Percentiles rank a stretch among this genome's conserved stretches.
These are phyloP conservation scores for Brienomyrus longianalis DNA, from an alignment of 2,113 vertebrate species.

Conservation along the genomic window DNA sequence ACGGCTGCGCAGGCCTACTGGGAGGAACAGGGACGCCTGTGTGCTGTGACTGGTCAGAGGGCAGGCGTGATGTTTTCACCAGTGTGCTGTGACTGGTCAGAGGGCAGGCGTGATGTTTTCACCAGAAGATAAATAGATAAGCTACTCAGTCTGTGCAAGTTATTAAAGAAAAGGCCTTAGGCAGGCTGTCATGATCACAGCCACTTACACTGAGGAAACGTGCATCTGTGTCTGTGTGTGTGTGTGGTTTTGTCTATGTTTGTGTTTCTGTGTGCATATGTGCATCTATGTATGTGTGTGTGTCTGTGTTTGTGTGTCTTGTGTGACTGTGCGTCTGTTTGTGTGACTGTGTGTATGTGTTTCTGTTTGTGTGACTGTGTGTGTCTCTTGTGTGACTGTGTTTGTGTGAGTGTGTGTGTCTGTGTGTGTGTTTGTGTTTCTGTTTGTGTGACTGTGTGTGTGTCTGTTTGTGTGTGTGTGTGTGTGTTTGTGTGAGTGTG, in stretches of 20 bases:
- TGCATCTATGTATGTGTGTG: not conserved
- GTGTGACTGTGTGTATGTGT: no score
- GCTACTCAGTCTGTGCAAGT: not conserved
- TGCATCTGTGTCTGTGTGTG: not conserved
- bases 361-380: no score
- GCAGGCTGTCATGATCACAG: not conserved
- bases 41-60: not conserved
- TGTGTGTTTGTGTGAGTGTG: not conserved
- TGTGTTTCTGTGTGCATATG: not conserved
- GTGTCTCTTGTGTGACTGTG: no score
- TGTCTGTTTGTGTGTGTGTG: not conserved
- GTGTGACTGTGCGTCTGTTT: no score
- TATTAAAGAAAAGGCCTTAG: not conserved
- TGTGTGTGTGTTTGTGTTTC: no score
- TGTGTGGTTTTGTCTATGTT: not conserved
- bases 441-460: no score
- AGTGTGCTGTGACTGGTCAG: no score
- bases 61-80: no score
- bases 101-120: not conserved
- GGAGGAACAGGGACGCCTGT: not conserved
- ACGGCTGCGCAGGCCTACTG: not conserved
- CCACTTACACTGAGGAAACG: not conserved
- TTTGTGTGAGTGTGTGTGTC: no score
- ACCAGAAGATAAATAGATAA: not conserved
- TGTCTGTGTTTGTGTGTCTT: not conserved